A percentile compares a stretch with the other conserved stretches of the same genome.
Evolutionary conservation across 2,888 invertebrate species (phyloP).

Genomic region (Zygogramma bicolorata): DNA sequence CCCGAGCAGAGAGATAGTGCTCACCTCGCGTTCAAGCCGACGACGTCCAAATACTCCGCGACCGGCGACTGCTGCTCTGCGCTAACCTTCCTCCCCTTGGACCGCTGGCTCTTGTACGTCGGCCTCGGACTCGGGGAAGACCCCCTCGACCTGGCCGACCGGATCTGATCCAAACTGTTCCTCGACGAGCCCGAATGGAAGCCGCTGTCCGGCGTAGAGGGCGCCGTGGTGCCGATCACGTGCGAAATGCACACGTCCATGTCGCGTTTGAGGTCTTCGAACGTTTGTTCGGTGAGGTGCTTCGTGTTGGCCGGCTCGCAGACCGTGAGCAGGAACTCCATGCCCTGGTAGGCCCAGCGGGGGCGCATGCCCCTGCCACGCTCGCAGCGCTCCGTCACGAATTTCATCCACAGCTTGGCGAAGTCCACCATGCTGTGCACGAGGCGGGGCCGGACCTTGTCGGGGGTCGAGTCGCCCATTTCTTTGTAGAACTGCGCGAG

Average conservation of each 20-base stretch:
- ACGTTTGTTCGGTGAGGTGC: constrained; percentile 81
- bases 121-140: constrained; percentile 64
- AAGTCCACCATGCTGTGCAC: constrained; percentile 76
- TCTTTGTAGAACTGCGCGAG: constrained; percentile 76
- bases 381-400: constrained; percentile 87
- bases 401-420: constrained; percentile 90
- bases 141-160: constrained; percentile 60
- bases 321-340: constrained; percentile 87
- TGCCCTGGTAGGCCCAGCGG: constrained; percentile 89
- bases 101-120: constrained; percentile 63
- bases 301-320: constrained; percentile 88
- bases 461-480: constrained; percentile 73
- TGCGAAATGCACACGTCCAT: constrained; percentile 91
- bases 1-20: no score
- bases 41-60: constrained; percentile 49
- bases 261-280: constrained; percentile 81
- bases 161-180: constrained; percentile 58
- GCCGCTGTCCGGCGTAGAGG: constrained; percentile 64
- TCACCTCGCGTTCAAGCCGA: constrained; percentile 46
- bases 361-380: constrained; percentile 80
- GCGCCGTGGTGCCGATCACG: constrained; percentile 76
- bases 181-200: constrained; percentile 61
- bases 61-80: constrained; percentile 58
- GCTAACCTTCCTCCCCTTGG: constrained; percentile 59
- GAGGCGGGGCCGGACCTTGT: constrained; percentile 65